phyloP scores from a whole-genome alignment of 2,888 invertebrate species.

The Heterodera filipjevi region DNA sequence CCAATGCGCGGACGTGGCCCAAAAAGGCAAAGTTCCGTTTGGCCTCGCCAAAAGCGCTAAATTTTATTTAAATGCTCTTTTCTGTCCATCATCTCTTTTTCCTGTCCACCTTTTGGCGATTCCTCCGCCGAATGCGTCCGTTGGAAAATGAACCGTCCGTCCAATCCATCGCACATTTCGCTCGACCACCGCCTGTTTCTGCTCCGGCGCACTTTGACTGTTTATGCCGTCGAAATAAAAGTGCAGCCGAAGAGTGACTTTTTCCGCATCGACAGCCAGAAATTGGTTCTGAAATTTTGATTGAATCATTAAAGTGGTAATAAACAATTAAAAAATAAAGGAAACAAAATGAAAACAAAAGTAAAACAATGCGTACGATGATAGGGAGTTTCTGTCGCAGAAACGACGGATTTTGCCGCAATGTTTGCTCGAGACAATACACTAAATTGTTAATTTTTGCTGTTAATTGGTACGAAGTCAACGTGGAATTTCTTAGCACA shows the following conservation, averaged over 20 bases:
- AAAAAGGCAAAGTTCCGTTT: conserved; percentile 24
- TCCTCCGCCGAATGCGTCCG: background rate
- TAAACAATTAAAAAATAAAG: no score
- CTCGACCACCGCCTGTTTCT: conserved; percentile 31
- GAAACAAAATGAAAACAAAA: no score
- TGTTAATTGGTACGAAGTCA: no score
- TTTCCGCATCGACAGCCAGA: conserved; percentile 37
- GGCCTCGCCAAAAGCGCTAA: conserved; percentile 1
- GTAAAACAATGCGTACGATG: conserved; percentile 21
- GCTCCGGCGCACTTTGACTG: conserved; percentile 32
- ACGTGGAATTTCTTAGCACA: background rate
- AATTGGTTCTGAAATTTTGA: conserved; percentile 46
- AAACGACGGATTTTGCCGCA: conserved; percentile 22
- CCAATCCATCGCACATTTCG: conserved; percentile 30
- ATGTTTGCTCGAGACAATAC: conserved; percentile 27
- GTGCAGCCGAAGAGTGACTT: conserved; percentile 45
- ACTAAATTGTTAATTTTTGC: conserved; percentile 31
- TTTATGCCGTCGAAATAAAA: conserved; percentile 50
- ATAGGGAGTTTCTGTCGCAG: conserved; percentile 15
- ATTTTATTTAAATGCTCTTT: background rate
- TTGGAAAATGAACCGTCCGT: conserved; percentile 22
- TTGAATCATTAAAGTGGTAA: no score
- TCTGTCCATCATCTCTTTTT: background rate
- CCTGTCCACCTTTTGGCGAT: conserved; percentile 7
- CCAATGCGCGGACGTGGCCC: conserved; percentile 26